phyloP scores from a whole-genome alignment of 2,888 invertebrate genomes.

The Cosmorhoe ocellata region DNA sequence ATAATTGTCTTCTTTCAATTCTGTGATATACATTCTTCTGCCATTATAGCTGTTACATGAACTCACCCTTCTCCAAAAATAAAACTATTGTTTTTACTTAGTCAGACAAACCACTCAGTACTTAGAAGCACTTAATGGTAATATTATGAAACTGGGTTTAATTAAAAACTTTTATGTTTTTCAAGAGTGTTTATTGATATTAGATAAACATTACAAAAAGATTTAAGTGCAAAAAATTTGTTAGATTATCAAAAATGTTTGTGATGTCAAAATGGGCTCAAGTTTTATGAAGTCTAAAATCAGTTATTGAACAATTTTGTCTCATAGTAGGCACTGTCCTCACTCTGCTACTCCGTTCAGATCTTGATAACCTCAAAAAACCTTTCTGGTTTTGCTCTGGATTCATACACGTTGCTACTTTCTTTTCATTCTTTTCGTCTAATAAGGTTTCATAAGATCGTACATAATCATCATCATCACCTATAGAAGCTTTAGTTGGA shows the following conservation, averaged over 20 bases:
- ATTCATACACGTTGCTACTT: neutral
- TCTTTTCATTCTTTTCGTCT: neutral
- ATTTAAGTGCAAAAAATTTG: too few species aligned
- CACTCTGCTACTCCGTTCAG: slow-evolving; percentile 2
- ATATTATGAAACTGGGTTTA: neutral
- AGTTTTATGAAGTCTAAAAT: neutral
- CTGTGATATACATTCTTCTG: slow-evolving; percentile 11
- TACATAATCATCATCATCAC: slow-evolving; percentile 11
- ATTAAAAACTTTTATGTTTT: neutral
- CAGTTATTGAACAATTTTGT: slow-evolving; percentile 1
- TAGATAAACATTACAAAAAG: neutral
- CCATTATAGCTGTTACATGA: slow-evolving; percentile 7
- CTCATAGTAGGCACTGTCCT: neutral
- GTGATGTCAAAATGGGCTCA: too few species aligned
- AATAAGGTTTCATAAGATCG: neutral
- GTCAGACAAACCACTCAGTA: too few species aligned
- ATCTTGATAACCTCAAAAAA: neutral
- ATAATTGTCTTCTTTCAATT: slow-evolving; percentile 9
- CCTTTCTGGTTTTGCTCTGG: slow-evolving; percentile 3
- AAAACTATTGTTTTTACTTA: too few species aligned
- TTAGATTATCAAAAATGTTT: too few species aligned
- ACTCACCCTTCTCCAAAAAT: slow-evolving; percentile 19
- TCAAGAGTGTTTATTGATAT: neutral
- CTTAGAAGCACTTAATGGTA: too few species aligned
- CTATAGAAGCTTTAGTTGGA: slow-evolving; percentile 33